phyloP scores from a whole-genome alignment of 2,888 invertebrate species.

The Hemithea aestivaria region DNA sequence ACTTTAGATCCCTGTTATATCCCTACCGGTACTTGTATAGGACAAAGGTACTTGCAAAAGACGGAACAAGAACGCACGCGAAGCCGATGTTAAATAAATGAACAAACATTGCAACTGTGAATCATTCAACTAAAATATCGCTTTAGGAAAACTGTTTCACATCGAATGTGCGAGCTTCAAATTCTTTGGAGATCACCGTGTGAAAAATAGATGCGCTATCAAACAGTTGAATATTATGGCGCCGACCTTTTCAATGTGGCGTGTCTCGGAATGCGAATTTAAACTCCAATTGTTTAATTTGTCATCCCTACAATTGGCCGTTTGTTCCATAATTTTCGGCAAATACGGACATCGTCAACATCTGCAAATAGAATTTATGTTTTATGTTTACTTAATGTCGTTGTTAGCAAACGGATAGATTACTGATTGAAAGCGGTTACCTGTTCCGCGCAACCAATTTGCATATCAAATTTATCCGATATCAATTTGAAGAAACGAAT shows the following conservation, averaged over 20 bases:
- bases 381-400: no score
- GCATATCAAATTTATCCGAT: no score
- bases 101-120: slow-evolving; percentile 25
- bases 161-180: slow-evolving; percentile 18
- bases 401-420: no score
- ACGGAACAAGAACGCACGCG: slow-evolving; percentile 11
- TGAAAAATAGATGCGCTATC: slow-evolving; percentile 12
- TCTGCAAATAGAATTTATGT: no score
- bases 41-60: slow-evolving; percentile 8
- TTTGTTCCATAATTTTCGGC: slow-evolving; percentile 12
- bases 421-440: no score
- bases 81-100: slow-evolving; percentile 24
- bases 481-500: no score
- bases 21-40: no score
- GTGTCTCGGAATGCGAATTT: slow-evolving; percentile 5
- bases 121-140: slow-evolving; percentile 25
- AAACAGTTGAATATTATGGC: no score
- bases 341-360: slow-evolving; percentile 10
- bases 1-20: no score
- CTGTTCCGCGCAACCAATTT: no score
- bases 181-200: slow-evolving; percentile 14
- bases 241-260: no score
- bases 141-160: slow-evolving; percentile 19
- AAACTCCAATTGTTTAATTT: slow-evolving; percentile 12
- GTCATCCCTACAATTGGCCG: slow-evolving; percentile 14